Base-by-base conservation (phyloP, 2,888 invertebrate genomes). In the Stenchaetothrips biformis region DNA sequence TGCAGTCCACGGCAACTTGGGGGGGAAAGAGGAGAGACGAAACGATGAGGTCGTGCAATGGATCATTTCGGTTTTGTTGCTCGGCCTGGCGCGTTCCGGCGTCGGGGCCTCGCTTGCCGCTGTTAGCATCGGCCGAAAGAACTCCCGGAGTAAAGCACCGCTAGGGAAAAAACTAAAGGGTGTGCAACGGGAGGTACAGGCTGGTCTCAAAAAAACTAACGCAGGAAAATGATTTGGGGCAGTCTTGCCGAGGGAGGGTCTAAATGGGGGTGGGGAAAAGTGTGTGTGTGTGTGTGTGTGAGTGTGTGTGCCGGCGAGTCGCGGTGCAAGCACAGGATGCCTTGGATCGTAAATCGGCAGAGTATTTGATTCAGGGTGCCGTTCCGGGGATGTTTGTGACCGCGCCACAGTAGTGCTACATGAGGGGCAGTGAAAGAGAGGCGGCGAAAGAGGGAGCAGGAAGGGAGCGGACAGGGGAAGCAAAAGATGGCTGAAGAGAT, bases 291-390 rank as follows among this genome's bases (percentile, higher is more conserved):
- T 16, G 53, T 16, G 6, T 16, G 2, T 16, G 53, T 16, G 53
- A 3, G 53, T 53, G 53, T 53, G 53, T 53, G 53, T 53, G 53
- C 1, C 2, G 6, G 53, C 53, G 53, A 9, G 16, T 9, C 53
- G 53, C 53, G 53, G 53, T 16, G 53, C 37, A 37, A 37, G 21
- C 67, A 16, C 53, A 74, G 67, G 67, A 74, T 74, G 25, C 67
- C 67, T 25, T 7, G 37, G 67, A 74, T 74, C 67, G 67, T 74
- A 74, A 74, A 74, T 74, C 67, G 67, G 67, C 67, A 74, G 25
- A 74, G 67, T 74, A 74, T 74, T 74, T 74, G 67, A 74, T 74
- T 74, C 67, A 74, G 67, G 67, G 67, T 25, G 67, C 25, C 67
- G 67, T 74, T 74, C 67, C 53, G 13, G 53, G 53, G 53, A 53